phyloP scores from a whole-genome alignment of 2,888 invertebrate species.

The Ormyrus nitidulus region DNA sequence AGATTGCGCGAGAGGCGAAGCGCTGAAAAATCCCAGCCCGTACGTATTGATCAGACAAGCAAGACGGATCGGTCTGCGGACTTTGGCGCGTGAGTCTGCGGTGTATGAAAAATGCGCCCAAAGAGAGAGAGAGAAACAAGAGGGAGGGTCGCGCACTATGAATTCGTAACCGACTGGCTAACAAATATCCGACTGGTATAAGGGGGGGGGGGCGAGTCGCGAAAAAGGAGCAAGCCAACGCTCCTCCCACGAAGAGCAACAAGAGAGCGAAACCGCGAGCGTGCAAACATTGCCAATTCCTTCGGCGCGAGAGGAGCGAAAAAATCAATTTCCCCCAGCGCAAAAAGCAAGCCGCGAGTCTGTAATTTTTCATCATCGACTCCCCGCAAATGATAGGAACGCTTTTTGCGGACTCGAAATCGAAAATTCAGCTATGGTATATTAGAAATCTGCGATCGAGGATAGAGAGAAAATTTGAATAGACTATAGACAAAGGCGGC shows the following conservation, averaged over 20 bases:
- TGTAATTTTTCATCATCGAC: constrained; percentile 13
- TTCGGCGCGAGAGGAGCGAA: background rate
- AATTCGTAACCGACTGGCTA: constrained; percentile 24
- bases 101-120: background rate
- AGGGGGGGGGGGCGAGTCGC: background rate
- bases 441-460: background rate
- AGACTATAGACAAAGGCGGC: background rate
- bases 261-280: constrained; percentile 4
- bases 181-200: background rate
- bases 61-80: constrained; percentile 19
- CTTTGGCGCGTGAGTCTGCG: constrained; percentile 18
- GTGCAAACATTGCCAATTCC: constrained; percentile 20
- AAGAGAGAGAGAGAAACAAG: background rate
- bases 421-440: too few relatives aligned
- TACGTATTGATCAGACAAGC: constrained; percentile 12
- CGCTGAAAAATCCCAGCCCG: constrained; percentile 1
- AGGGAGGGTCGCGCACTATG: constrained; percentile 28
- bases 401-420: background rate
- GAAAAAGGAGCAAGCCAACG: background rate
- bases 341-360: background rate
- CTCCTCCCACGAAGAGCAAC: constrained; percentile 14
- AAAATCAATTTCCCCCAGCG: constrained; percentile 17
- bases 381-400: background rate
- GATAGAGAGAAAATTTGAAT: background rate
- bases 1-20: background rate